Base-by-base conservation (phyloP, 2,113 vertebrate species). In the Nycticorax nycticorax region DNA sequence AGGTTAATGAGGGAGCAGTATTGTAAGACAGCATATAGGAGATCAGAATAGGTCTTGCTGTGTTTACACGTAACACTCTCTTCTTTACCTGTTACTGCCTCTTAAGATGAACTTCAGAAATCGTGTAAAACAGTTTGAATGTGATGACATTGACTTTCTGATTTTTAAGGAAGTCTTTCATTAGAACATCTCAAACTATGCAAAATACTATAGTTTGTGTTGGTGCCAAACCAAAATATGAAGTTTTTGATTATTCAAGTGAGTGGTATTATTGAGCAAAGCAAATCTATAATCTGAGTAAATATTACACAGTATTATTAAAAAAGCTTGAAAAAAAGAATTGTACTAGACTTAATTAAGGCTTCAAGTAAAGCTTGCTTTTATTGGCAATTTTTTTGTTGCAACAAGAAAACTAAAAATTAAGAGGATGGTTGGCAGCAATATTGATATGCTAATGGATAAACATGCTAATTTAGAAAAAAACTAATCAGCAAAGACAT, bases 401-500 rank as follows among this genome's bases (percentile, higher is more conserved):
- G 96, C 98, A 98, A 95, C 80, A 98, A 98, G 98, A 98, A 98
- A 98, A 98, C 98, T 98, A 98, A 98, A 98, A 98, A 98, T 98
- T 98, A 98, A 98, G 97, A 98, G 97, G 98, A 97, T 97, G 97
- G 98, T 98, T 98, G 98, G 98, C 98, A 98, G 97, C 97, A 98
- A 98, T 98, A 98, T 98, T 98, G 98, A 98, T 98, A 98, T 98
- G 98, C 97, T 98, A 98, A 98, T 98, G 98, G 98, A 98, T 98
- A 98, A 98, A 98, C 98, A 98, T 96, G 97, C 97, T 98, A 98
- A 98, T 98, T 98, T 98, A 98, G 98, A 98, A 98, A 98, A 97
- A 98, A 98, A 97, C 97, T 98, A 98, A 98, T 98, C 98, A 98
- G 97, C 97, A 98, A 98, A 98, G 98, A 98, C 98, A 98, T 98